Evolutionary conservation across 2,113 vertebrate species (phyloP).

Genomic region (Tonatia bakeri): DNA sequence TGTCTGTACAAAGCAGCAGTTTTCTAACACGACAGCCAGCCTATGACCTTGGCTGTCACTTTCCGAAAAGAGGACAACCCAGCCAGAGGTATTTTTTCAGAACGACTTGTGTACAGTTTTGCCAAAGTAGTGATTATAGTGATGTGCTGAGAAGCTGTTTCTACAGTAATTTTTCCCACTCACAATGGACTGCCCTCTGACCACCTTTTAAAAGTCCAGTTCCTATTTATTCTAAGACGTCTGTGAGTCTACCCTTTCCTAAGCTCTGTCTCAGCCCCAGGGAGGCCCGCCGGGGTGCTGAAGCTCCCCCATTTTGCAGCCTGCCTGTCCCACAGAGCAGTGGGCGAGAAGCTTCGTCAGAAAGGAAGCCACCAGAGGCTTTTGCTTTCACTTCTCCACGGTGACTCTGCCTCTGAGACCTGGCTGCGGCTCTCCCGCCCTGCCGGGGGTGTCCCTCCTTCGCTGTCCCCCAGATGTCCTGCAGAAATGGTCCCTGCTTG

Average conservation of each 20-base stretch:
- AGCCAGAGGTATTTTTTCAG: neutral
- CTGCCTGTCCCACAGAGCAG: neutral
- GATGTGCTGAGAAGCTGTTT: constrained; percentile 4
- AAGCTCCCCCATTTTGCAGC: neutral
- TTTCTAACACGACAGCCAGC: neutral
- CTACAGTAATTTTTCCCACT: neutral
- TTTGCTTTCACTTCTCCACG: constrained; percentile 44
- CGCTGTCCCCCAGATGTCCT: neutral
- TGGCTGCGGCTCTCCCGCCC: neutral
- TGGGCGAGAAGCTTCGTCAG: neutral
- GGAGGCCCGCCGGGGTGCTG: neutral
- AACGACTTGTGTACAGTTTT: neutral
- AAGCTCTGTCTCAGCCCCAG: neutral
- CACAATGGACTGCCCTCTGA: neutral
- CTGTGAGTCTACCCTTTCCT: neutral
- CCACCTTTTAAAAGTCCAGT: neutral
- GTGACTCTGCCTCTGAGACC: neutral
- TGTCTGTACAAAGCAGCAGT: neutral
- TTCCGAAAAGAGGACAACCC: neutral
- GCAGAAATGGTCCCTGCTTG: neutral
- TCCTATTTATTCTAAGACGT: neutral
- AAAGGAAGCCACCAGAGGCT: neutral
- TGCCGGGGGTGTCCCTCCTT: neutral
- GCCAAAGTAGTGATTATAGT: neutral
- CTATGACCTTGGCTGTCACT: neutral